A percentile compares a stretch with the other conserved stretches of the same genome.
These are phyloP conservation scores for Acipenser oxyrinchus DNA, from an alignment of 2,797 vertebrate species.

Conservation along the genomic window DNA sequence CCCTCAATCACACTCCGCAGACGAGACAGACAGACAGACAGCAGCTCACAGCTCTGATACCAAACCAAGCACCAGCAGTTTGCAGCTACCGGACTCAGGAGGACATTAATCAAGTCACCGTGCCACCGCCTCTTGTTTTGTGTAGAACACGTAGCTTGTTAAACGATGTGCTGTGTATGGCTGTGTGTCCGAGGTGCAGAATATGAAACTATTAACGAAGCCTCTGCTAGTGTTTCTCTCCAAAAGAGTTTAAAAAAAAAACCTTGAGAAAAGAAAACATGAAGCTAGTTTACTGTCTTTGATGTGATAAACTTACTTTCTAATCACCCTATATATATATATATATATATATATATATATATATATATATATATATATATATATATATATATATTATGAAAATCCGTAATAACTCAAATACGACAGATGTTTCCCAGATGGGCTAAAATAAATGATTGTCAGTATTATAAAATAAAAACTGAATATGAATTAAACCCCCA, in stretches of 20 bases:
- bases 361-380: too few species aligned
- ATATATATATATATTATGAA: too few species aligned
- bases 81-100: constrained; percentile 34
- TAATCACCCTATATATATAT: too few species aligned
- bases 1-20: too few species aligned
- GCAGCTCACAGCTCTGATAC: constrained; percentile 25
- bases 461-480: constrained; percentile 36
- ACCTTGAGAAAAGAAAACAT: too few species aligned
- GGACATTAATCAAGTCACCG: constrained; percentile 30
- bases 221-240: too few species aligned
- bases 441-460: constrained; percentile 39
- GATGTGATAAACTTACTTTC: too few species aligned
- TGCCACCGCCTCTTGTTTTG: constrained; percentile 27
- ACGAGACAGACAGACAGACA: neutral
- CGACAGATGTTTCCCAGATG: constrained; percentile 33
- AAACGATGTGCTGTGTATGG: constrained; percentile 20
- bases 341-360: too few species aligned
- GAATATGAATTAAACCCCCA: constrained; percentile 37
- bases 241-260: too few species aligned
- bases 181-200: constrained; percentile 23
- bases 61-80: constrained; percentile 38
- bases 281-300: too few species aligned
- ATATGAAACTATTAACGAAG: too few species aligned
- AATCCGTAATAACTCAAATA: too few species aligned
- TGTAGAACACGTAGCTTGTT: constrained; percentile 19